These are phyloP conservation scores for Turdus rufiventris DNA, from an alignment of 2,113 vertebrate genomes.

Conservation along the genomic window DNA sequence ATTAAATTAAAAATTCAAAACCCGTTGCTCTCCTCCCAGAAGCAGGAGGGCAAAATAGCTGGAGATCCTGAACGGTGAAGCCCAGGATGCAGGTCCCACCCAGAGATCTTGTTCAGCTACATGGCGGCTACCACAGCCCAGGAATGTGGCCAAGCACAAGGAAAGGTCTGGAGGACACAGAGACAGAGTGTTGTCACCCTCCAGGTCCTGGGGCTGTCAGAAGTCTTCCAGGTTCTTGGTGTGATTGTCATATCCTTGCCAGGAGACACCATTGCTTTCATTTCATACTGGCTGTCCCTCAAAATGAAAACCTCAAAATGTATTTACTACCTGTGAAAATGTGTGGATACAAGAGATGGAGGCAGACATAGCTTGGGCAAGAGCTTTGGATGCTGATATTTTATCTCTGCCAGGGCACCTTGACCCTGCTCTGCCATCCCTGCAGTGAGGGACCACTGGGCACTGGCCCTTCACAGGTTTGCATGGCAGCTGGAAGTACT, in stretches of 20 bases:
- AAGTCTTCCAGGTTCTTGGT: not conserved
- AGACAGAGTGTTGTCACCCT: not conserved
- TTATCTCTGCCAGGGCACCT: not conserved
- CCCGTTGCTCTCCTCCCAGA: not conserved
- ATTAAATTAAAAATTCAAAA: slow-evolving; percentile 7
- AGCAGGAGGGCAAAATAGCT: not conserved
- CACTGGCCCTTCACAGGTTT: not conserved
- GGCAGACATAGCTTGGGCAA: not conserved
- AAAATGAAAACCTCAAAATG: not conserved
- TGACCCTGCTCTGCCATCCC: accelerated
- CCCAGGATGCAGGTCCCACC: not conserved
- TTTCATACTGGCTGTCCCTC: not conserved
- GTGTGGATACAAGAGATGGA: not conserved
- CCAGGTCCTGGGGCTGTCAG: not conserved
- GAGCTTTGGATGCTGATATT: not conserved
- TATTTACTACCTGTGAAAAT: not conserved
- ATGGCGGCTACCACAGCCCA: not conserved
- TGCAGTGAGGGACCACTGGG: not conserved
- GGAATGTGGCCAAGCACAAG: not conserved
- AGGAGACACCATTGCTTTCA: not conserved
- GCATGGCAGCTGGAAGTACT: not conserved
- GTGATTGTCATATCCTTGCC: not conserved
- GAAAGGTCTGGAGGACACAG: not conserved
- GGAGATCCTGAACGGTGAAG: not conserved
- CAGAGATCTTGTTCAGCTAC: not conserved